phyloP scores from a whole-genome alignment of 2,888 invertebrate genomes.

The Pachycephus smyrnensis region DNA sequence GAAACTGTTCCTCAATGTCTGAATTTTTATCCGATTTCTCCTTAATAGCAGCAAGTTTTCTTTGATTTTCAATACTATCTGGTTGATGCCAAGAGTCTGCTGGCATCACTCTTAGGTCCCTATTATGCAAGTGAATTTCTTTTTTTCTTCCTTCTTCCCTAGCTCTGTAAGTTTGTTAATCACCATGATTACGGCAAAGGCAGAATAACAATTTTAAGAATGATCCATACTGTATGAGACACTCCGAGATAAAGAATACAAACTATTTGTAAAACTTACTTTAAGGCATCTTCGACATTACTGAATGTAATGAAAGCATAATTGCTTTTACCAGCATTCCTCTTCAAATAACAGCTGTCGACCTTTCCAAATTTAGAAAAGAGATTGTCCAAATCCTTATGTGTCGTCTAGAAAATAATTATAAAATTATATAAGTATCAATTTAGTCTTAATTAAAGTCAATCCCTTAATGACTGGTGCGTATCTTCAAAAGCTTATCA shows the following conservation, averaged over 20 bases:
- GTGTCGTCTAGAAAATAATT: slow-evolving; percentile 68
- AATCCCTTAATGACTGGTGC: background rate
- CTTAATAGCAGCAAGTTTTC: slow-evolving; percentile 30
- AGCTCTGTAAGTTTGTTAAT: slow-evolving; percentile 42
- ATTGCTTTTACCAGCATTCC: slow-evolving; percentile 68
- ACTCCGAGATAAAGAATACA: background rate
- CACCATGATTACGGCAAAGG: background rate
- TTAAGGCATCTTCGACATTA: slow-evolving; percentile 69
- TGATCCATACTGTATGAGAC: background rate
- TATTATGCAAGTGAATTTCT: slow-evolving; percentile 54
- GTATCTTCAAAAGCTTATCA: background rate
- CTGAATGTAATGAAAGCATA: slow-evolving; percentile 72
- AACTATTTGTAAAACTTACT: slow-evolving; percentile 60
- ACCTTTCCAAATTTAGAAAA: slow-evolving; percentile 72
- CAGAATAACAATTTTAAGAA: background rate
- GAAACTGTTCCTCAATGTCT: slow-evolving; percentile 33
- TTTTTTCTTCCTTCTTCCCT: slow-evolving; percentile 44
- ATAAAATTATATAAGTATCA: background rate
- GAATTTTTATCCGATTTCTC: slow-evolving; percentile 42
- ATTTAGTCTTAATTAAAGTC: background rate
- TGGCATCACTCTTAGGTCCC: slow-evolving; percentile 68
- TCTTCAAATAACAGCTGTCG: slow-evolving; percentile 71
- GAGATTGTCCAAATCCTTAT: slow-evolving; percentile 69
- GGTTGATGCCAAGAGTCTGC: slow-evolving; percentile 77
- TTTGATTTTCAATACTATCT: slow-evolving; percentile 56